Evolutionary conservation across 1,140 invertebrate genomes (phyloP).

Genomic region (Sweltsa coloradensis): DNA sequence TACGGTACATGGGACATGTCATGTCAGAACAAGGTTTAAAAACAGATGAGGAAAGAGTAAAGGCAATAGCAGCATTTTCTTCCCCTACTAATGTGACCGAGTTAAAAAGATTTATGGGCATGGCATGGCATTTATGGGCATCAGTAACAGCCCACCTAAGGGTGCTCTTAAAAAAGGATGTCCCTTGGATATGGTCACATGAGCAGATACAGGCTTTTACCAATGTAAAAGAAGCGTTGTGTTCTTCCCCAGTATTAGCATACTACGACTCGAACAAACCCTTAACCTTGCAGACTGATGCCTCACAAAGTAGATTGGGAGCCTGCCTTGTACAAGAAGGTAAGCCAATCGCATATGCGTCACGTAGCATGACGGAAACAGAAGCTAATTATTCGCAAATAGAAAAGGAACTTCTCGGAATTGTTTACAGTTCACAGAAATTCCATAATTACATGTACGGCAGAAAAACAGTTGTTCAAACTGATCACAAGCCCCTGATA

Average conservation of each 20-base stretch:
- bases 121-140: slow-evolving; percentile 23
- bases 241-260: slow-evolving; percentile 17
- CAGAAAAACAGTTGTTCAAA: slow-evolving; percentile 12
- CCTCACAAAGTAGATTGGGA: slow-evolving; percentile 14
- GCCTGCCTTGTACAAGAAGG: slow-evolving; percentile 17
- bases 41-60: slow-evolving; percentile 26
- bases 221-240: too few relatives aligned
- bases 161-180: slow-evolving; percentile 15
- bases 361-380: slow-evolving; percentile 16
- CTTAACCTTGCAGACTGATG: slow-evolving; percentile 15
- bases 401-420: slow-evolving; percentile 18
- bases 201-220: too few relatives aligned
- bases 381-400: slow-evolving; percentile 21
- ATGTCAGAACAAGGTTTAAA: slow-evolving; percentile 16
- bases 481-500: slow-evolving; percentile 20
- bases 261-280: slow-evolving; percentile 19
- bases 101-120: slow-evolving; percentile 25
- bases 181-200: slow-evolving; percentile 13
- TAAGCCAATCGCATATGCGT: slow-evolving; percentile 27
- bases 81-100: slow-evolving; percentile 22
- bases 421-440: slow-evolving; percentile 18
- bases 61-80: slow-evolving; percentile 24
- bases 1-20: neutral
- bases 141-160: slow-evolving; percentile 12
- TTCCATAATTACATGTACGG: slow-evolving; percentile 21